A percentile compares a stretch with the other conserved stretches of the same genome.
Evolutionary conservation across 1,140 invertebrate genomes (phyloP).

Genomic region (Glossosoma conforme): DNA sequence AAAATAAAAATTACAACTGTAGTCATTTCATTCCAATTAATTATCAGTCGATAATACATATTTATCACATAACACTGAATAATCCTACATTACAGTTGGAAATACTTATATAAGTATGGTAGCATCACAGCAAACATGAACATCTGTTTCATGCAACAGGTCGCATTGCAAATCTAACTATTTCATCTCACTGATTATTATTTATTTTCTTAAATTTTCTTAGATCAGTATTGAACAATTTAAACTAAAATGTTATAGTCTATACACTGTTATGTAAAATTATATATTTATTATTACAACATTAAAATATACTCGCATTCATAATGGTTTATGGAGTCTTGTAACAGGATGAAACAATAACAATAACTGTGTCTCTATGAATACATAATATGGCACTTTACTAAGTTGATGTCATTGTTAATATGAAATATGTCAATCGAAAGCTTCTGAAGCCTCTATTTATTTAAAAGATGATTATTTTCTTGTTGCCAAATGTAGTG

Average conservation of each 20-base stretch:
- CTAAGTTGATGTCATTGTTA: too few relatives aligned
- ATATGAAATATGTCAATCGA: too few relatives aligned
- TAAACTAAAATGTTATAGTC: background rate
- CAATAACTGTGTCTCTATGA: too few relatives aligned
- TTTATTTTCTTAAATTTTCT: background rate
- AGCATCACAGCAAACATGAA: constrained; percentile 30
- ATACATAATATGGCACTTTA: too few relatives aligned
- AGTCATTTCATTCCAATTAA: constrained; percentile 1
- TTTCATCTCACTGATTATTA: constrained; percentile 12
- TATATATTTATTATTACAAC: background rate
- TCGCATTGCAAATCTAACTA: constrained; percentile 23
- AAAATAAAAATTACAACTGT: constrained; percentile 5
- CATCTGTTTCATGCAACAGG: constrained; percentile 13
- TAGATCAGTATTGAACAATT: background rate
- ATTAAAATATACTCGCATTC: background rate
- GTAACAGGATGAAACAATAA: background rate
- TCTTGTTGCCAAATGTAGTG: too few relatives aligned
- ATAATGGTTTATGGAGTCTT: background rate
- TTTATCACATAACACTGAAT: too few relatives aligned
- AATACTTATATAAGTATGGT: constrained; percentile 22
- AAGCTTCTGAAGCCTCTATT: too few relatives aligned
- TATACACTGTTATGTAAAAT: background rate
- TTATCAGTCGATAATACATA: too few relatives aligned
- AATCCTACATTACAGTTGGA: too few relatives aligned
- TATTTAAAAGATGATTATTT: too few relatives aligned